Evolutionary conservation across 2,888 invertebrate species (phyloP).

Genomic region (Pyrochroa serraticornis): DNA sequence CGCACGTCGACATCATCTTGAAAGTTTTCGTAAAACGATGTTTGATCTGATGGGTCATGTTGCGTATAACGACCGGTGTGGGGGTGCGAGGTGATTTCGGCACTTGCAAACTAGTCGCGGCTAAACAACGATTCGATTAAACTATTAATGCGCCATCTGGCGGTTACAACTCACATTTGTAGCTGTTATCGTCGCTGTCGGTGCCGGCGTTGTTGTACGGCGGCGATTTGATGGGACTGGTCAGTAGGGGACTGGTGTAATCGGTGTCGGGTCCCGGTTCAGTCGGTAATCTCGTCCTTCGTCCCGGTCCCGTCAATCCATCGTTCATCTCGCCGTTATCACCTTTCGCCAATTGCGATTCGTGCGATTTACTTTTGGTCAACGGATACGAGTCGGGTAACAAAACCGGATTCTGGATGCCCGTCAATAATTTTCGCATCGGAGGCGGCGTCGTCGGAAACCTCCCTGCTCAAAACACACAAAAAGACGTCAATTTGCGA

Average conservation of each 20-base stretch:
- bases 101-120: slow-evolving; percentile 62
- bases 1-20: slow-evolving; percentile 88
- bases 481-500: neutral
- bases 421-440: slow-evolving; percentile 70
- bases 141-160: no score
- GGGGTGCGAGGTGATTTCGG: slow-evolving; percentile 64
- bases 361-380: slow-evolving; percentile 90
- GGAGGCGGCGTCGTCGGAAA: slow-evolving; percentile 85
- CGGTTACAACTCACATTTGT: slow-evolving; percentile 53
- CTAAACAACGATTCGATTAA: no score
- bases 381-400: slow-evolving; percentile 68
- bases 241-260: slow-evolving; percentile 58
- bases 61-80: slow-evolving; percentile 61
- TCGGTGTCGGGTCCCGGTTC: slow-evolving; percentile 65
- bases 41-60: slow-evolving; percentile 88
- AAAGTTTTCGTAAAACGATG: slow-evolving; percentile 90
- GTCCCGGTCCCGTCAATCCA: slow-evolving; percentile 8
- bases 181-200: slow-evolving; percentile 62
- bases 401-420: slow-evolving; percentile 50
- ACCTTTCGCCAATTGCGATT: slow-evolving; percentile 79
- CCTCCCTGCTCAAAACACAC: slow-evolving; percentile 57
- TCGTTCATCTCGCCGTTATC: slow-evolving; percentile 54
- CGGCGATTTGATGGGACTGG: slow-evolving; percentile 68
- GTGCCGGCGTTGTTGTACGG: slow-evolving; percentile 59
- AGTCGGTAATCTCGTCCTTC: slow-evolving; percentile 64